These are phyloP conservation scores for Uria lomvia DNA, from an alignment of 2,113 vertebrate species.

Conservation along the genomic window DNA sequence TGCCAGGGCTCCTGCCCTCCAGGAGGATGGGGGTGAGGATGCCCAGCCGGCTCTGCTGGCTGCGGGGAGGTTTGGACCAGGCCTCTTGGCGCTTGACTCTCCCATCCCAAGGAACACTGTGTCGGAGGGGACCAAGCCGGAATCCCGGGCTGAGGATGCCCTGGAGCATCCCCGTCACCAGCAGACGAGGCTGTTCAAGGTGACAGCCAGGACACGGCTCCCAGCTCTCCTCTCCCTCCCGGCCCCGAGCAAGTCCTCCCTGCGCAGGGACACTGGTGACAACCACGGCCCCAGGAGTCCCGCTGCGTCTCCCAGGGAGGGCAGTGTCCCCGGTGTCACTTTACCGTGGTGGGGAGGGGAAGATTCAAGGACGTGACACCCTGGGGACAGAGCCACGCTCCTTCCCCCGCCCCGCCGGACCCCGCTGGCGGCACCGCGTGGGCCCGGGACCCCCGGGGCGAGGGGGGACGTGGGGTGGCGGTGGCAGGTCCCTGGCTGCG, in stretches of 20 bases:
- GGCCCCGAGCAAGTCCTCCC: not conserved
- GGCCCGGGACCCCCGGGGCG: rapidly evolving
- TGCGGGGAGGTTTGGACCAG: not conserved
- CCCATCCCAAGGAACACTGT: not conserved
- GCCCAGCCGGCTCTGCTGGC: rapidly evolving
- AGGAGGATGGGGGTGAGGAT: not conserved
- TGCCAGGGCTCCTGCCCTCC: not conserved
- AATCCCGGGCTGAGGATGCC: not conserved
- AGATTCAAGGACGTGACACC: not conserved
- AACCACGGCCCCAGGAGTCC: not conserved
- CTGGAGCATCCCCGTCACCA: rapidly evolving
- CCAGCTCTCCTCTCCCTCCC: not conserved
- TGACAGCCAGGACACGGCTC: not conserved
- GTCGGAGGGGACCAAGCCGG: not conserved
- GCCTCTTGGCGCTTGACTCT: rapidly evolving
- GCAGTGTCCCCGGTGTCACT: conserved; percentile 33
- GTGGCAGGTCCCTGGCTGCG: not conserved
- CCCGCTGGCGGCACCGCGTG: rapidly evolving
- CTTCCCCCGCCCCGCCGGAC: rapidly evolving
- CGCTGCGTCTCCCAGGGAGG: not conserved
- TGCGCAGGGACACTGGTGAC: not conserved
- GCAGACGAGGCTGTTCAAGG: not conserved
- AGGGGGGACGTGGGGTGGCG: rapidly evolving
- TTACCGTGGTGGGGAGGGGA: not conserved
- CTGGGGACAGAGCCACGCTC: not conserved